Conservation (phyloP, 2,888 invertebrate species). For the Lottia gigantea region DNA sequence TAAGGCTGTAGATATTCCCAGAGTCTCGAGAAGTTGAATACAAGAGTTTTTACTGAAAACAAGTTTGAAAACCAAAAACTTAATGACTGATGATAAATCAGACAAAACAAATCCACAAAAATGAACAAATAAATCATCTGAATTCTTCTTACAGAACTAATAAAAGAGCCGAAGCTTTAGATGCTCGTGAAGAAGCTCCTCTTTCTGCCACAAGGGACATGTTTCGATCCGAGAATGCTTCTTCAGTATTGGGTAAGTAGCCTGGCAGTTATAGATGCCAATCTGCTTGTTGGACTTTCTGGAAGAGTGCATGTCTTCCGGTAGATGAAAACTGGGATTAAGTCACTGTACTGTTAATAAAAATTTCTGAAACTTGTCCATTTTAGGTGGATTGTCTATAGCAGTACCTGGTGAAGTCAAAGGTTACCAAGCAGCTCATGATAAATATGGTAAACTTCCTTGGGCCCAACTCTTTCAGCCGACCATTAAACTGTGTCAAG, state of each 20-base stretch:
- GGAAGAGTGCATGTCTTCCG: too few relatives aligned
- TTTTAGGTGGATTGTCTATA: conserved; percentile 73
- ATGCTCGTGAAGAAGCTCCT: conserved; percentile 82
- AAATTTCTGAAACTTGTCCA: background rate
- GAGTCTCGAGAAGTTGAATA: too few relatives aligned
- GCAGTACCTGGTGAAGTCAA: conserved; percentile 91
- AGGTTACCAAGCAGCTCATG: conserved; percentile 84
- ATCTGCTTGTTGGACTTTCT: too few relatives aligned
- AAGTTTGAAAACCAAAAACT: too few relatives aligned
- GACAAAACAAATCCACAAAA: too few relatives aligned
- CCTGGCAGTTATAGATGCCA: too few relatives aligned
- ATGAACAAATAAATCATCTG: too few relatives aligned
- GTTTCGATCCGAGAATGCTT: conserved; percentile 64
- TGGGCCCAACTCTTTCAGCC: conserved; percentile 86
- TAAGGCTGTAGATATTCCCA: too few relatives aligned
- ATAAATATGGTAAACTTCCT: conserved; percentile 78
- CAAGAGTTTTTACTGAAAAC: too few relatives aligned
- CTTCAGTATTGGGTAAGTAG: conserved; percentile 15
- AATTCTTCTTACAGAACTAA: background rate
- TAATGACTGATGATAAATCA: too few relatives aligned
- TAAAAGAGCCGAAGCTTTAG: conserved; percentile 66
- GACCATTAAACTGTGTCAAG: conserved; percentile 79
- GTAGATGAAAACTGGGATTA: too few relatives aligned
- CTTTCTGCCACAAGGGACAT: conserved; percentile 74
- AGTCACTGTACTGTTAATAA: too few relatives aligned